Conservation (phyloP, 2,113 vertebrate species). For the Haplochromis vanheusdeni region DNA sequence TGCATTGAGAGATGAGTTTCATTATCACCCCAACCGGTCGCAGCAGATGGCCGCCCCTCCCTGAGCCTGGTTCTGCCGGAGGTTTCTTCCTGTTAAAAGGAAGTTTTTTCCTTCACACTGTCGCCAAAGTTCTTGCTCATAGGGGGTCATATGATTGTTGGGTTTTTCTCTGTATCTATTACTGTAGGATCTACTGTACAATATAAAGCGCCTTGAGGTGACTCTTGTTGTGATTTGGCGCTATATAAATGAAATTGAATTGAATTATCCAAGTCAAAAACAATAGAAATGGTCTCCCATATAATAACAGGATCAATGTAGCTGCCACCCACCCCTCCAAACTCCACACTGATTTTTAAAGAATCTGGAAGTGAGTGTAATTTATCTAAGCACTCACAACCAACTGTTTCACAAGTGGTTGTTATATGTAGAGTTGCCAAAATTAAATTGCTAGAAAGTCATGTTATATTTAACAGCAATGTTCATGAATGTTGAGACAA, state of each 20-base stretch:
- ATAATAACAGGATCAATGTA: neutral
- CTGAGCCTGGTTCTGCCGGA: fast-evolving
- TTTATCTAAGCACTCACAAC: neutral
- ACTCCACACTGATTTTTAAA: neutral
- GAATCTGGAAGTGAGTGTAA: neutral
- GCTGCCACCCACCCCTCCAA: neutral
- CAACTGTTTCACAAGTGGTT: neutral
- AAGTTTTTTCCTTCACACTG: neutral
- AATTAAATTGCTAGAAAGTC: neutral
- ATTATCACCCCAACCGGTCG: neutral
- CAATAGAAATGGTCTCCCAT: neutral
- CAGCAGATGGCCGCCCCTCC: neutral
- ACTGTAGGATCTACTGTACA: neutral
- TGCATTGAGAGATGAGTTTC: neutral
- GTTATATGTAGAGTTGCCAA: neutral
- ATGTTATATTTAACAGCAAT: neutral
- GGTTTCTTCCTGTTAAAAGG: neutral
- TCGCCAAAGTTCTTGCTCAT: neutral
- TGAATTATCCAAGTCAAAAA: neutral
- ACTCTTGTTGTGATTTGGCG: neutral
- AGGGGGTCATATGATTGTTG: neutral
- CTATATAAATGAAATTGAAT: neutral
- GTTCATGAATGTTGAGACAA: neutral
- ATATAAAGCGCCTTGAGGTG: neutral
- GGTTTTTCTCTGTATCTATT: neutral